Conservation (phyloP, 1,140 invertebrate species). For the Agraylea sexmaculata region DNA sequence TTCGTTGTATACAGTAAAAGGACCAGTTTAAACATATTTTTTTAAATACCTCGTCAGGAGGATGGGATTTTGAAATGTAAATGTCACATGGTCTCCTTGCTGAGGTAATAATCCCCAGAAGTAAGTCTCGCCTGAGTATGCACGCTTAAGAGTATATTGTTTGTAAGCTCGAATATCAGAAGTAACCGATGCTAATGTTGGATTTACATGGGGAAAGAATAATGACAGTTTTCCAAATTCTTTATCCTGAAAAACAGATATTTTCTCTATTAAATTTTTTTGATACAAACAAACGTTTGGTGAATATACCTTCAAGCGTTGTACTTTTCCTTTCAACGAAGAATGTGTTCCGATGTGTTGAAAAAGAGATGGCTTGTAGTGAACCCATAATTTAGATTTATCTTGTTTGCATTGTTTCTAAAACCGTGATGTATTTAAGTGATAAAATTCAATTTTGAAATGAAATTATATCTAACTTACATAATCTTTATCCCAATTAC, state of each 20-base stretch:
- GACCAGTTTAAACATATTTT: neutral
- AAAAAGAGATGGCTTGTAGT: conserved; percentile 87
- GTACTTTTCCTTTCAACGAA: conserved; percentile 91
- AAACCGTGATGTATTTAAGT: conserved; percentile 23
- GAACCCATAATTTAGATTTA: conserved; percentile 70
- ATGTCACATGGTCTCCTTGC: conserved; percentile 67
- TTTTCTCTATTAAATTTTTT: conserved; percentile 7
- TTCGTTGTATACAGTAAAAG: neutral
- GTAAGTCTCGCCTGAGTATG: conserved; percentile 80
- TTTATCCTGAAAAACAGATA: conserved; percentile 56
- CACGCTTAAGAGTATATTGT: conserved; percentile 66
- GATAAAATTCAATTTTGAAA: conserved; percentile 7
- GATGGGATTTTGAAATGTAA: conserved; percentile 70
- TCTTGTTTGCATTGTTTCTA: conserved; percentile 80
- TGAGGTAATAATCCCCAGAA: conserved; percentile 88
- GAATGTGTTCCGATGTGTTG: conserved; percentile 95
- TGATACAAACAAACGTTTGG: neutral
- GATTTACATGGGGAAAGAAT: conserved; percentile 73
- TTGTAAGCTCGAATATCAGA: conserved; percentile 77
- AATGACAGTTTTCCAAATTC: conserved; percentile 82
- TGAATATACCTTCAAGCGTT: conserved; percentile 78
- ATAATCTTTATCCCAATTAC: conserved; percentile 69
- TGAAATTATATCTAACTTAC: conserved; percentile 42
- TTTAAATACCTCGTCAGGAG: conserved; percentile 57
- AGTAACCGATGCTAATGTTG: conserved; percentile 59